Conservation (phyloP, 2,888 invertebrate species). For the Elysia crispata region DNA sequence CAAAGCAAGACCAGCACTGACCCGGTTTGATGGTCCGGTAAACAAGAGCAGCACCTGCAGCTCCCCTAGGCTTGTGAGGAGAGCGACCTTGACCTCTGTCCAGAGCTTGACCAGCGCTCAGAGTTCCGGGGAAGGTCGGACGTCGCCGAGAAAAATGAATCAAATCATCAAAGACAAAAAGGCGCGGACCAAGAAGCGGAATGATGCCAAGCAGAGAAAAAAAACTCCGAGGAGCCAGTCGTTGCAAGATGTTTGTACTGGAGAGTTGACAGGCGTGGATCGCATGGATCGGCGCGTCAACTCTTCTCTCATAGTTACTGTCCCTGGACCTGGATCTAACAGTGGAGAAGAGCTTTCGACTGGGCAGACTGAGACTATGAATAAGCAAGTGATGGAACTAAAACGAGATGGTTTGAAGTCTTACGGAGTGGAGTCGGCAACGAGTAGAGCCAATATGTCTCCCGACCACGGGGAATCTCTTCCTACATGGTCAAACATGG, state of each 20-base stretch:
- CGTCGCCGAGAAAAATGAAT: constrained; percentile 18
- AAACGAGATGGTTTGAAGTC: background rate
- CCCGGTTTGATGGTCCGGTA: too few species aligned
- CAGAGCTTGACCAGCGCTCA: constrained; percentile 10
- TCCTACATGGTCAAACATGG: background rate
- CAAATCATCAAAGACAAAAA: constrained; percentile 17
- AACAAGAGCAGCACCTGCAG: too few species aligned
- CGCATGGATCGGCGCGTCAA: constrained; percentile 33
- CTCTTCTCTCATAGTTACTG: constrained; percentile 32
- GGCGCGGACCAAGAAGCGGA: too few species aligned
- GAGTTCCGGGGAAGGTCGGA: background rate
- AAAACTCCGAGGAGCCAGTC: too few species aligned
- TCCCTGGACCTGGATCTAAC: too few species aligned
- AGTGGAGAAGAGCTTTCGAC: too few species aligned
- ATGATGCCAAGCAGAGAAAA: too few species aligned
- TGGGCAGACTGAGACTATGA: too few species aligned
- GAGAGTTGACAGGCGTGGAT: too few species aligned
- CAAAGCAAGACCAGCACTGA: too few species aligned
- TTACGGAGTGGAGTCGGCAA: constrained; percentile 6
- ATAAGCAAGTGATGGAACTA: background rate
- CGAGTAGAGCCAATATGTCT: background rate
- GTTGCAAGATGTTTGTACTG: too few species aligned
- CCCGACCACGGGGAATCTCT: background rate
- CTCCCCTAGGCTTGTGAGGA: too few species aligned
- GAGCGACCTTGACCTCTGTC: background rate